These are phyloP conservation scores for Frankliniella fusca DNA, from an alignment of 2,888 invertebrate genomes.

Conservation along the genomic window DNA sequence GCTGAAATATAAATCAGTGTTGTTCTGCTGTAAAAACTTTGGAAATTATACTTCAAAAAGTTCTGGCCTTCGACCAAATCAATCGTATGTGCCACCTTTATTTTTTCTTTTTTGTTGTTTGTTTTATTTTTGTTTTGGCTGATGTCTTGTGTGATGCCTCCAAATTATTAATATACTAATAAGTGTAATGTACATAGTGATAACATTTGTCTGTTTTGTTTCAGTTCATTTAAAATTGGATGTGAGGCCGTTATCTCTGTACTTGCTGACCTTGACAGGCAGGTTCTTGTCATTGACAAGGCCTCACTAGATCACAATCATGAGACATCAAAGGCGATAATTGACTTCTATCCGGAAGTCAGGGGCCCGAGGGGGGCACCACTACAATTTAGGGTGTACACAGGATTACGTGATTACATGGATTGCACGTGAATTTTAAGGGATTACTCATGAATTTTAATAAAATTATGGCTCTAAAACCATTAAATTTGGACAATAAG, in stretches of 20 bases:
- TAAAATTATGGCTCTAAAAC: no score
- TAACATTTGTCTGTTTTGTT: neutral
- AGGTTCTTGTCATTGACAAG: neutral
- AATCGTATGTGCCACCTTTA: neutral
- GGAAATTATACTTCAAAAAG: neutral
- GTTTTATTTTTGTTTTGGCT: no score
- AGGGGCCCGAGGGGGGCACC: no score
- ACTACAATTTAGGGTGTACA: no score
- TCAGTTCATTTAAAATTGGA: neutral
- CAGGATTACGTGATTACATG: no score
- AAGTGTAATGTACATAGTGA: neutral
- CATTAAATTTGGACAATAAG: no score
- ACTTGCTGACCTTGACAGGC: neutral
- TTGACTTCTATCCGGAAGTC: neutral
- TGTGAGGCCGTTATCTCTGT: neutral
- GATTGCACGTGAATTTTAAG: no score
- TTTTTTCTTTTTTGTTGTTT: no score
- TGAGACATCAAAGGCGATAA: neutral
- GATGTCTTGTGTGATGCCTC: no score
- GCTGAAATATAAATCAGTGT: neutral
- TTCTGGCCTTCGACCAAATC: neutral
- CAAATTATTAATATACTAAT: neutral
- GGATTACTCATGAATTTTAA: no score
- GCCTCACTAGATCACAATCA: neutral
- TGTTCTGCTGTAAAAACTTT: neutral